Conservation (phyloP, 2,888 invertebrate species). For the Stenotaenia linearis region DNA sequence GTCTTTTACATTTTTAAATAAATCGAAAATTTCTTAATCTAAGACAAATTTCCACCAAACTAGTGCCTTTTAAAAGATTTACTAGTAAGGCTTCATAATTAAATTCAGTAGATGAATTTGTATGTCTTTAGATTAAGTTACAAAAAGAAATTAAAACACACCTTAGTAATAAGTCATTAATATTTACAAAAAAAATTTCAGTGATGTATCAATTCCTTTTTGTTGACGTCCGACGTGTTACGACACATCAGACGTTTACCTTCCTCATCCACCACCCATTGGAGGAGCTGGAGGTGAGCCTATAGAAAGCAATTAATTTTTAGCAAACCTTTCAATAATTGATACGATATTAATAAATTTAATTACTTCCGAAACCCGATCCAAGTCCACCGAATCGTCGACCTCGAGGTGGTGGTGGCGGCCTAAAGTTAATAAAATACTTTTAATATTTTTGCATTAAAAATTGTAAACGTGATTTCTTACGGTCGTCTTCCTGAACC, state of each 20-base stretch:
- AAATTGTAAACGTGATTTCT: neutral
- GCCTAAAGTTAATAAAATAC: neutral
- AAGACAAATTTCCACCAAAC: neutral
- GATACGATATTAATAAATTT: neutral
- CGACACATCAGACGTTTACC: slow-evolving; percentile 3
- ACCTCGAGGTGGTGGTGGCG: neutral
- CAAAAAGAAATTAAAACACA: neutral
- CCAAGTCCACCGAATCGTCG: slow-evolving; percentile 26
- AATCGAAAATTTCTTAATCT: neutral
- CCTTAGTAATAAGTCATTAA: neutral
- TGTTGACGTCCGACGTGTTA: neutral
- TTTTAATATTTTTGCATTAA: neutral
- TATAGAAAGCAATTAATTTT: neutral
- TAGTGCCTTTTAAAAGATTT: neutral
- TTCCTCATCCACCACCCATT: slow-evolving; percentile 27
- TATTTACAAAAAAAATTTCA: neutral
- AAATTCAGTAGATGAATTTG: neutral
- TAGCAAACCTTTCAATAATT: neutral
- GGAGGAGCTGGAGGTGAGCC: neutral
- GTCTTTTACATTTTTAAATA: neutral
- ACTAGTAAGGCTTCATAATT: neutral
- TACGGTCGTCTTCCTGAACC: neutral
- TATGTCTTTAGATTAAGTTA: neutral
- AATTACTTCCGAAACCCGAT: slow-evolving; percentile 1
- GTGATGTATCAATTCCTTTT: neutral